Evolutionary conservation across 1,140 invertebrate genomes (phyloP).

Genomic region (Drosophila paulistorum): DNA sequence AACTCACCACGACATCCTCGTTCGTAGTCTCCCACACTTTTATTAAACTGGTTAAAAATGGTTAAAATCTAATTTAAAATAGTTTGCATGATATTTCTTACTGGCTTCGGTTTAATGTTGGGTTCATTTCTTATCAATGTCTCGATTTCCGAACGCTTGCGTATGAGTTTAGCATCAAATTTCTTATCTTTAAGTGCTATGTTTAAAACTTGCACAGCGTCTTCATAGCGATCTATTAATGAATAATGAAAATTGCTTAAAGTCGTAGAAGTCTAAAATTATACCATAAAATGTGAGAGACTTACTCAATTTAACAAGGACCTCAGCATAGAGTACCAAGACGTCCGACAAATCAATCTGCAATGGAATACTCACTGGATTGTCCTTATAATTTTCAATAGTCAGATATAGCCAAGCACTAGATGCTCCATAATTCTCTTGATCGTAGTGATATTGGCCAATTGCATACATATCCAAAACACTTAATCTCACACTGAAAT

Average conservation of each 20-base stretch:
- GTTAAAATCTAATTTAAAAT: background rate
- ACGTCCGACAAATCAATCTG: conserved; percentile 39
- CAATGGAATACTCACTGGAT: conserved; percentile 31
- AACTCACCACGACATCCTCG: conserved; percentile 94
- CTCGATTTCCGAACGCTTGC: conserved; percentile 88
- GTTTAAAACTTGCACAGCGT: conserved; percentile 63
- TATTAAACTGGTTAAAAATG: conserved; percentile 63
- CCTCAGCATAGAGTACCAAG: conserved; percentile 48
- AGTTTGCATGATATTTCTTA: conserved; percentile 19
- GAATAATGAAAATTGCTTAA: background rate
- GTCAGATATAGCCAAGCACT: conserved; percentile 55
- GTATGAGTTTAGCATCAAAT: conserved; percentile 83
- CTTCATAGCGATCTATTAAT: conserved; percentile 44
- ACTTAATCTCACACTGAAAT: conserved; percentile 42
- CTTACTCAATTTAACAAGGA: conserved; percentile 59
- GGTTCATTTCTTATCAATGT: conserved; percentile 83
- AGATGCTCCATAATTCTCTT: conserved; percentile 38
- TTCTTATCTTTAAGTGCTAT: conserved; percentile 42
- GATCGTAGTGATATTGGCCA: conserved; percentile 49
- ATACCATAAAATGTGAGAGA: background rate
- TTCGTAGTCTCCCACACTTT: conserved; percentile 87
- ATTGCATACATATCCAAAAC: conserved; percentile 53
- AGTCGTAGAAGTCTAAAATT: background rate
- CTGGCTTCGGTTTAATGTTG: conserved; percentile 35
- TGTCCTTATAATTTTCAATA: conserved; percentile 14